Evolutionary conservation across 2,113 vertebrate genomes (phyloP).

Genomic region (Eidolon helvum): DNA sequence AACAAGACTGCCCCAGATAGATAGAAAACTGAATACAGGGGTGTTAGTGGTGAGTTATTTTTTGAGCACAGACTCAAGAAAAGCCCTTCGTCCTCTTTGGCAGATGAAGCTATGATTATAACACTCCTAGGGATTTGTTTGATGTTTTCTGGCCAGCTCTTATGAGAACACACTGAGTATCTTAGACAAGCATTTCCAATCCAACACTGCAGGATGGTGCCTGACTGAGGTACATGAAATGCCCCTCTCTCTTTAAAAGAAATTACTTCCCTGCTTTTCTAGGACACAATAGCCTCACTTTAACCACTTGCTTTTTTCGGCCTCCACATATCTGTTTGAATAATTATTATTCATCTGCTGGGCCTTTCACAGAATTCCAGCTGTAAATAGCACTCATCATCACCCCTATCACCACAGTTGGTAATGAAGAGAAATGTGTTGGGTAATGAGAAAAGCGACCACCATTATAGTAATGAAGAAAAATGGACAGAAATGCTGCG

Average conservation of each 20-base stretch:
- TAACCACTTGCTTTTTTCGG: neutral
- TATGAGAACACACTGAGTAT: neutral
- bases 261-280: neutral
- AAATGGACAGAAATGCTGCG: slow-evolving; percentile 53
- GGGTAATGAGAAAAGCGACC: slow-evolving; percentile 27
- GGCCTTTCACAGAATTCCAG: slow-evolving; percentile 11
- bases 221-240: neutral
- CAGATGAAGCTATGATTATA: neutral
- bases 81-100: neutral
- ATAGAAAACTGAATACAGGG: neutral
- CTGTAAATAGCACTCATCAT: slow-evolving; percentile 48
- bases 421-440: slow-evolving; percentile 55
- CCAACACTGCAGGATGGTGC: no score
- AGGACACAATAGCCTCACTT: neutral
- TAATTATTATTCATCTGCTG: slow-evolving; percentile 46
- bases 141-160: neutral
- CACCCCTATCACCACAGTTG: neutral
- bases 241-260: neutral
- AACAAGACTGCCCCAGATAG: neutral
- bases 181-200: neutral
- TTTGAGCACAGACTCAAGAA: neutral
- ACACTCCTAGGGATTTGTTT: neutral
- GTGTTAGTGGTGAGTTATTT: neutral
- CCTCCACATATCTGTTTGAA: slow-evolving; percentile 17
- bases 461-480: slow-evolving; percentile 58